These are phyloP conservation scores for Parotia lawesii DNA, from an alignment of 2,113 vertebrate genomes.

Conservation along the genomic window DNA sequence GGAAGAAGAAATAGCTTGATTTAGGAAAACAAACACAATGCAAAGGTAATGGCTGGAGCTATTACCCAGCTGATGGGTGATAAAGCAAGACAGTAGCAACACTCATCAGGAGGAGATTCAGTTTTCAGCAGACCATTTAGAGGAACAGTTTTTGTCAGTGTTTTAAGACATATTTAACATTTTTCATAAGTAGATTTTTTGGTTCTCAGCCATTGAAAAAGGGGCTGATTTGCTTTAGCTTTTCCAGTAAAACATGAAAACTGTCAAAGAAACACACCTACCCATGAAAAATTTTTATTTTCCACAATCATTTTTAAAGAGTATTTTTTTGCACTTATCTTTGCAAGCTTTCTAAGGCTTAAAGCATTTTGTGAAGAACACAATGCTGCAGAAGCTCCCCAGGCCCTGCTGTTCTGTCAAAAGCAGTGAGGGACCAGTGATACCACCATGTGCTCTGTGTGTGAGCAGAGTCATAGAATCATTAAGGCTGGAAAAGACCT, in stretches of 20 bases:
- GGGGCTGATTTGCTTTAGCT: not conserved
- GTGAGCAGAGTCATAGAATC: not conserved
- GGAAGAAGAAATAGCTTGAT: not conserved
- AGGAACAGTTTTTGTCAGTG: not conserved
- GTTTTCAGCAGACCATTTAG: not conserved
- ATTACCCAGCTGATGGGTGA: not conserved
- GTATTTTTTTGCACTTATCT: not conserved
- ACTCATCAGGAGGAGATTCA: not conserved
- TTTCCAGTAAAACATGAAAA: not conserved
- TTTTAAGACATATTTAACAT: not conserved
- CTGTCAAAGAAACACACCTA: not conserved
- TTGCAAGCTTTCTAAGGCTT: not conserved
- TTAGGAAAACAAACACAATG: conserved; percentile 13
- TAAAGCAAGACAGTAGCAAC: not conserved
- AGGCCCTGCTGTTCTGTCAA: too few species aligned
- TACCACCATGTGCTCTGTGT: not conserved
- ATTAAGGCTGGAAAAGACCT: not conserved
- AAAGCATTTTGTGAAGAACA: not conserved
- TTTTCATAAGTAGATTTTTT: not conserved
- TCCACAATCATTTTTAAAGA: not conserved
- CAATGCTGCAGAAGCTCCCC: not conserved
- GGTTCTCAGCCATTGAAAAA: not conserved
- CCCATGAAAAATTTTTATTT: not conserved
- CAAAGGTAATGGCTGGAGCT: not conserved
- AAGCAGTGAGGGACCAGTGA: not conserved